Base-by-base conservation (phyloP, 1,140 invertebrate genomes). In the Zophobas atratus region DNA sequence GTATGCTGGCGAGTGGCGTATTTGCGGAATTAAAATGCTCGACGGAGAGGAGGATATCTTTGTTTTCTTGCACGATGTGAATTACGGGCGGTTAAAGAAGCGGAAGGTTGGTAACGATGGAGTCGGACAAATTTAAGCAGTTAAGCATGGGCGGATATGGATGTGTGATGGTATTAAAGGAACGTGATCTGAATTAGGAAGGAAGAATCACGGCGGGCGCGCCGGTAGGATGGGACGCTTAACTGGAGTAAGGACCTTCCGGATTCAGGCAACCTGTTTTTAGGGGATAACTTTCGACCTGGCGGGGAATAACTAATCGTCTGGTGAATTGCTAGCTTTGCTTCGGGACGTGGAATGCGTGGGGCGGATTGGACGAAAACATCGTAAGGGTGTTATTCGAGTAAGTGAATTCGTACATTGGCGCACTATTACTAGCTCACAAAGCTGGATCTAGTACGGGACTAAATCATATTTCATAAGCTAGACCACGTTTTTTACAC, bases 161-260 rank as follows among this genome's bases (percentile, higher is more conserved):
- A 84, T 84, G 83, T 84, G 83, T 83, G 83, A 83, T 79, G 81
- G 83, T 81, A 84, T 84, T 84, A 84, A 74, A 76, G 79, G 79
- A 83, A 83, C 83, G 82, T 84, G 83, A 55, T 79, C 72, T 82
- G 82, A 84, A 84, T 84, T 80, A 77, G 76, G 82, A 84, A 83
- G 75, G 81, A 82, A 82, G 83, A 84, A 83, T 84, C 81, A 83
- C 82, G 3, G 6, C 49, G 49, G 4, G n/a, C 49, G 49, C 6
- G 6, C n/a, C 49, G 2, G 49, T 2, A 20, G 3, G 49, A 51
- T 51, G 4, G 20, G 20, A 20, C 20, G 20, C 2, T 20, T 20
- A 20, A 51, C 49, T 20, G 49, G 4, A 51, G 3, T 51, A 2
- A 20, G 49, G 49, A 51, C n/a, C n/a, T 51, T 51, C 49, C 49